Evolutionary conservation across 2,888 invertebrate species (phyloP).

Genomic region (Nipponacmea schrenckii): DNA sequence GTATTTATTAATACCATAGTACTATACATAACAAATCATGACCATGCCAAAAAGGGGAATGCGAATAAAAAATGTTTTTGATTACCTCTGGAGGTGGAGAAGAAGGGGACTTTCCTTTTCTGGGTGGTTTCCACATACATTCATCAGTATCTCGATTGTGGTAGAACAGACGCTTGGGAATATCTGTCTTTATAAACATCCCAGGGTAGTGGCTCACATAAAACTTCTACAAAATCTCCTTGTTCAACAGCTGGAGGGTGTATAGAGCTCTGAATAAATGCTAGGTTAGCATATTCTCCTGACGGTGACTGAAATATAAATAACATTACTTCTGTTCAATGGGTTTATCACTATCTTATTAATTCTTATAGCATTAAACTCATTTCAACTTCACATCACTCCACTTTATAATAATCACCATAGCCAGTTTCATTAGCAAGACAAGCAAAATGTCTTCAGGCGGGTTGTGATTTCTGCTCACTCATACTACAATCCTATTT

Average conservation of each 20-base stretch:
- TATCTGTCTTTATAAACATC: slow-evolving; percentile 62
- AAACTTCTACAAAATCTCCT: slow-evolving; percentile 24
- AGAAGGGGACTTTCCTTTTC: slow-evolving; percentile 19
- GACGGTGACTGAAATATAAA: slow-evolving; percentile 18
- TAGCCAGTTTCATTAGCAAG: too few species aligned
- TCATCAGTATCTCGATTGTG: slow-evolving; percentile 63
- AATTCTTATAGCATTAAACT: too few species aligned
- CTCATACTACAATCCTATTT: too few species aligned
- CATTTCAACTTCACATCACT: too few species aligned
- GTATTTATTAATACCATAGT: too few species aligned
- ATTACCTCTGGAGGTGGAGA: background rate
- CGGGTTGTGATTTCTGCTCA: too few species aligned
- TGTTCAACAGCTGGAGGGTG: slow-evolving; percentile 26
- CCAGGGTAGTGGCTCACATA: slow-evolving; percentile 54
- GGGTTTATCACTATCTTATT: too few species aligned
- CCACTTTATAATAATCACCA: too few species aligned
- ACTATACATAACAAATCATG: too few species aligned
- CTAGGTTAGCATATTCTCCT: slow-evolving; percentile 25
- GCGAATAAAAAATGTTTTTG: background rate
- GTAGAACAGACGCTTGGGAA: slow-evolving; percentile 64
- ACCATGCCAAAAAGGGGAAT: too few species aligned
- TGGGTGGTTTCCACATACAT: slow-evolving; percentile 68
- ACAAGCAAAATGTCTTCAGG: too few species aligned
- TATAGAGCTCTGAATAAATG: slow-evolving; percentile 23
- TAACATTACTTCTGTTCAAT: background rate